A percentile compares a stretch with the other conserved stretches of the same genome.
phyloP scores from a whole-genome alignment of 2,888 invertebrate genomes.

The Conistra vaccinii region DNA sequence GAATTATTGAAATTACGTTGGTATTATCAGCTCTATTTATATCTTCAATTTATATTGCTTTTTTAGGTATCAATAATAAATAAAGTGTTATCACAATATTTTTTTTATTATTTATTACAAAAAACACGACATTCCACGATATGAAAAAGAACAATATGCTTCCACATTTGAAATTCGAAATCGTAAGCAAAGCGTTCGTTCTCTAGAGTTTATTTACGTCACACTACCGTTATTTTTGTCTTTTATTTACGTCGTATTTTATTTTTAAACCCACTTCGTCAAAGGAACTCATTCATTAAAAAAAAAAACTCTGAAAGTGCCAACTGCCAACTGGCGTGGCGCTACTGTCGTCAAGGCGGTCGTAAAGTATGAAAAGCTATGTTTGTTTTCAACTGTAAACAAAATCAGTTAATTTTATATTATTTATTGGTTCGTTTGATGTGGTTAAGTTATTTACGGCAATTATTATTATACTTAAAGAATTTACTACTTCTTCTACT shows the following conservation, averaged over 20 bases:
- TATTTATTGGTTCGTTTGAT: slow-evolving; percentile 20
- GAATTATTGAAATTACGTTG: background rate
- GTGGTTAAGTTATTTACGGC: background rate
- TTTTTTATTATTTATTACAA: background rate
- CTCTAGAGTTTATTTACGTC: slow-evolving; percentile 54
- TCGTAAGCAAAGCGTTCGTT: slow-evolving; percentile 24
- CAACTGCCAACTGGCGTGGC: slow-evolving; percentile 33
- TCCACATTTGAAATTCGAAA: slow-evolving; percentile 51
- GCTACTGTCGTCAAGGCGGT: slow-evolving; percentile 20
- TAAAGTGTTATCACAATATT: background rate
- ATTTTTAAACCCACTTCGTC: slow-evolving; percentile 50
- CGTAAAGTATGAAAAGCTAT: slow-evolving; percentile 26
- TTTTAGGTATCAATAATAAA: background rate
- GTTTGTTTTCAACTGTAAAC: slow-evolving; percentile 30
- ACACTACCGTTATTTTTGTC: slow-evolving; percentile 48
- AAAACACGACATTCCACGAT: background rate
- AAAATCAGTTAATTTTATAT: slow-evolving; percentile 11
- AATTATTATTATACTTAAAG: background rate
- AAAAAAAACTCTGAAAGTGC: slow-evolving; percentile 37
- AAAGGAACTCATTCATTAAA: slow-evolving; percentile 56
- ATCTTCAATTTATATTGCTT: background rate
- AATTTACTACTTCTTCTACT: background rate
- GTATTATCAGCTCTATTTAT: background rate
- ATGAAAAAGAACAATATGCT: slow-evolving; percentile 2
- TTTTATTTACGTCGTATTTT: slow-evolving; percentile 56